phyloP scores from a whole-genome alignment of 2,797 vertebrate genomes.

The Sphaeramia orbicularis region DNA sequence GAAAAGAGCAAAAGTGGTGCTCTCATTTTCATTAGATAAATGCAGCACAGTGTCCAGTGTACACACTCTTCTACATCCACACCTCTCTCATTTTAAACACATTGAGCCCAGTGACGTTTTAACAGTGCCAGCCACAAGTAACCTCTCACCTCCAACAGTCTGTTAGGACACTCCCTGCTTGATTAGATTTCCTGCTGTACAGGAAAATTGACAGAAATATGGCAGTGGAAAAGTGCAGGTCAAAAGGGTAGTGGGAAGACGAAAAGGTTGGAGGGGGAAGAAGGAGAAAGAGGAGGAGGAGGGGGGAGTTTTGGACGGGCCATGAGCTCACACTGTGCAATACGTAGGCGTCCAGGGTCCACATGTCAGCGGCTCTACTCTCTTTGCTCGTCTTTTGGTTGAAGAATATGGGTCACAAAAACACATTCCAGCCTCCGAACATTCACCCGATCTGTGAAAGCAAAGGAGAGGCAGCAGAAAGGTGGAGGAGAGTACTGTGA shows the following conservation, averaged over 20 bases:
- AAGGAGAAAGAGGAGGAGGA: background rate
- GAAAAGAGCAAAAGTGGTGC: background rate
- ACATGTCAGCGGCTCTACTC: conserved; percentile 33
- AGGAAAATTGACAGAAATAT: conserved; percentile 40
- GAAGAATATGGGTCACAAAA: conserved; percentile 62
- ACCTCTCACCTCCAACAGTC: conserved; percentile 51
- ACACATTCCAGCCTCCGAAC: conserved; percentile 57
- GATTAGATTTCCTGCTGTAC: conserved; percentile 73
- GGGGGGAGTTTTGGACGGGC: conserved; percentile 18
- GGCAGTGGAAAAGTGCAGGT: conserved; percentile 26
- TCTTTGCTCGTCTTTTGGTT: conserved; percentile 12
- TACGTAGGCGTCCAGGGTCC: background rate
- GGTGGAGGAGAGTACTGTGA: background rate
- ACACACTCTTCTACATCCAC: conserved; percentile 1
- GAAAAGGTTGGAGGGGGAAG: background rate
- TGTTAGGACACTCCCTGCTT: conserved; percentile 58
- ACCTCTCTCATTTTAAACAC: conserved; percentile 11
- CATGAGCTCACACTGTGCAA: background rate
- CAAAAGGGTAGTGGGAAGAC: conserved; percentile 30
- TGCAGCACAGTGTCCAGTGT: conserved; percentile 9
- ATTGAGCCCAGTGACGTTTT: conserved; percentile 19
- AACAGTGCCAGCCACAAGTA: conserved; percentile 37
- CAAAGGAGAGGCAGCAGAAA: conserved; percentile 18
- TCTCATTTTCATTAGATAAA: conserved; percentile 6
- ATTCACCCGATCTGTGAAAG: conserved; percentile 17